These are phyloP conservation scores for Myotis brandtii DNA, from an alignment of 2,113 vertebrate genomes.

Conservation along the genomic window DNA sequence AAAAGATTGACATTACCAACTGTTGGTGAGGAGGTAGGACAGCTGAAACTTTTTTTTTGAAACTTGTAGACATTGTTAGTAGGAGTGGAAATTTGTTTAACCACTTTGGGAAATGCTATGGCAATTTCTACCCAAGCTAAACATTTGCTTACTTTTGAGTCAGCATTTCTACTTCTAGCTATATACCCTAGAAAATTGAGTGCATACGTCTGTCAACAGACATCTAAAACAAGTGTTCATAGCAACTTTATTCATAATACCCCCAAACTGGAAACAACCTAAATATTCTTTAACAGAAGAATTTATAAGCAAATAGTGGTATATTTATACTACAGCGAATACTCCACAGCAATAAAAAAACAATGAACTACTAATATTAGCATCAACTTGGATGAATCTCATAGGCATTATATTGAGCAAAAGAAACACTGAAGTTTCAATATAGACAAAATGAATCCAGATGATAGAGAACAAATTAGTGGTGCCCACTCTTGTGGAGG, in stretches of 20 bases:
- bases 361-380: neutral
- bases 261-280: neutral
- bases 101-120: neutral
- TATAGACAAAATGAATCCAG: neutral
- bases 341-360: neutral
- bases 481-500: neutral
- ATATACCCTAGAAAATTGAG: neutral
- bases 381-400: neutral
- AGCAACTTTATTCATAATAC: conserved; percentile 22
- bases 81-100: neutral
- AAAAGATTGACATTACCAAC: neutral
- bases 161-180: conserved; percentile 23
- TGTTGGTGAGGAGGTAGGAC: neutral
- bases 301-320: neutral
- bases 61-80: neutral
- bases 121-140: conserved; percentile 9
- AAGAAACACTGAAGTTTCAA: neutral
- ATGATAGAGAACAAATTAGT: neutral
- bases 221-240: neutral
- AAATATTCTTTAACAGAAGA: neutral
- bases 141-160: conserved; percentile 43
- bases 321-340: neutral
- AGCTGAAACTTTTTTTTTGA: conserved; percentile 18
- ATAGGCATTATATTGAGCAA: neutral
- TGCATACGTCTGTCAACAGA: neutral